Percentiles rank a stretch among this genome's conserved stretches.
Evolutionary conservation across 2,797 vertebrate genomes (phyloP).

Genomic region (Cryptoprocta ferox): DNA sequence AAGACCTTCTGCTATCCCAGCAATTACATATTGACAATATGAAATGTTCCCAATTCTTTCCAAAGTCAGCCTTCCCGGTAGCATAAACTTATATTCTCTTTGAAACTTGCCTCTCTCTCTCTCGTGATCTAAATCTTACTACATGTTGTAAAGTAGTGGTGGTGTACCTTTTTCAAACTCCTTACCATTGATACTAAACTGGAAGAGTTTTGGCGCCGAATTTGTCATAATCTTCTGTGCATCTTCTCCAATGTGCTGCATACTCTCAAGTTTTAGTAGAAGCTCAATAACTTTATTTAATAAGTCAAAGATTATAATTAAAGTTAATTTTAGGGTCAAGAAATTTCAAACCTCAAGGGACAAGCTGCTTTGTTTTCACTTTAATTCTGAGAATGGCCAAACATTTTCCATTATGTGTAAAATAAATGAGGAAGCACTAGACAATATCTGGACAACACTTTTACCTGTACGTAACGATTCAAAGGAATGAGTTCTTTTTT

Average conservation of each 20-base stretch:
- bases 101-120: background rate
- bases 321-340: background rate
- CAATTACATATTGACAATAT: background rate
- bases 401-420: background rate
- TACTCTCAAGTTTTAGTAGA: background rate
- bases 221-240: background rate
- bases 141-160: background rate
- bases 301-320: background rate
- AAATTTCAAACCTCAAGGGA: background rate
- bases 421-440: background rate
- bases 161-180: background rate
- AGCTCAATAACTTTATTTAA: background rate
- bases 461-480: background rate
- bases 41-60: background rate
- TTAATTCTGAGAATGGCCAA: background rate
- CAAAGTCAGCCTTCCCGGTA: background rate
- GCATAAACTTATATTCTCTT: background rate
- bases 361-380: background rate
- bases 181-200: background rate
- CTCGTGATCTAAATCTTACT: background rate
- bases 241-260: background rate
- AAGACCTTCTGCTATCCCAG: background rate
- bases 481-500: background rate
- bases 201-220: background rate
- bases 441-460: background rate